Percentiles rank a stretch among this genome's conserved stretches.
Conservation (phyloP, 2,888 invertebrate genomes). For the Xylota segnis region DNA sequence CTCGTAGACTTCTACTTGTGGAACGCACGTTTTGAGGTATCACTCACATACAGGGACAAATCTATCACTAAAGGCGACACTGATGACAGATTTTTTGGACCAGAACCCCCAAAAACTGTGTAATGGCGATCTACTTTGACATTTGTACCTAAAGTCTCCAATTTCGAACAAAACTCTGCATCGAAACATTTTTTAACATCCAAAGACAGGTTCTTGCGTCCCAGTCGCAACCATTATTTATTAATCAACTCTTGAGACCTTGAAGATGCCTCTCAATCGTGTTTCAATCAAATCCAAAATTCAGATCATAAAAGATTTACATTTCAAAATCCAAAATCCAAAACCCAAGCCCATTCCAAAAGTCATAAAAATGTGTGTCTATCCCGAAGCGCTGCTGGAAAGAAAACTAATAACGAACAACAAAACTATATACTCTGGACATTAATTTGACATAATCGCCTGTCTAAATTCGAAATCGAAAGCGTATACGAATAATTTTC, state of each 20-base stretch:
- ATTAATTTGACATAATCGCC: slow-evolving; percentile 56
- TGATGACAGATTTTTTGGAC: no score
- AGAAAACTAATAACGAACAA: not conserved
- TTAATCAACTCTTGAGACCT: slow-evolving; percentile 16
- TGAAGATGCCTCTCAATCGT: not conserved
- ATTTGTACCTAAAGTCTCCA: no score
- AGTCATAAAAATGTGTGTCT: slow-evolving; percentile 10
- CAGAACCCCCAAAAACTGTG: no score
- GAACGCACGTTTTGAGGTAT: no score
- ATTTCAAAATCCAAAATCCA: slow-evolving; percentile 1
- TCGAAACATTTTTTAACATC: no score
- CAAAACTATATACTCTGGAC: slow-evolving; percentile 8
- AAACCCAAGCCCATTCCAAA: not conserved
- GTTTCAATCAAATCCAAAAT: not conserved
- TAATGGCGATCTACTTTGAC: no score
- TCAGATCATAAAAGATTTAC: not conserved
- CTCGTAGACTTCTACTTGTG: no score
- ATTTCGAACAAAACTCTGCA: no score
- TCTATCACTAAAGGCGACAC: no score
- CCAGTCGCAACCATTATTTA: not conserved
- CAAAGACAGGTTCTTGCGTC: no score
- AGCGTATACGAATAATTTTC: slow-evolving; percentile 31
- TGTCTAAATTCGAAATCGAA: slow-evolving; percentile 47
- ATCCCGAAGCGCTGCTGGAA: not conserved
- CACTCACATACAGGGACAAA: no score